Percentiles rank a stretch among this genome's conserved stretches.
These are phyloP conservation scores for Isotomurus palustris DNA, from an alignment of 2,888 invertebrate species.

Conservation along the genomic window DNA sequence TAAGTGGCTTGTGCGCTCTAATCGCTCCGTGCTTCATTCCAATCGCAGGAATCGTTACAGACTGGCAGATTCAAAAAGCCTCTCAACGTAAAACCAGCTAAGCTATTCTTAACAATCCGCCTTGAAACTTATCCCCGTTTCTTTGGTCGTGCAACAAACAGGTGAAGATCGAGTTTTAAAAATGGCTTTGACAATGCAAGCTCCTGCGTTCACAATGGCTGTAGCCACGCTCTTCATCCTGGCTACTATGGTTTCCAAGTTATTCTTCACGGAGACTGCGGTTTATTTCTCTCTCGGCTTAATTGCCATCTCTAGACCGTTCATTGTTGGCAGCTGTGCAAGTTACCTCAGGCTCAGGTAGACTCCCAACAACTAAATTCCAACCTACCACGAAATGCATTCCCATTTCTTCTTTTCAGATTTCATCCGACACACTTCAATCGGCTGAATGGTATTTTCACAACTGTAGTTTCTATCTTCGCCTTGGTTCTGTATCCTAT, in stretches of 20 bases:
- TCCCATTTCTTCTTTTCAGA: too few species aligned
- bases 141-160: too few species aligned
- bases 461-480: conserved; percentile 46
- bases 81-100: conserved; percentile 28
- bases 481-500: conserved; percentile 48
- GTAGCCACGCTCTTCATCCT: conserved; percentile 25
- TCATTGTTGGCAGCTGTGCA: conserved; percentile 47
- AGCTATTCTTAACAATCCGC: too few species aligned
- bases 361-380: too few species aligned
- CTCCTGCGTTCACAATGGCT: conserved; percentile 36
- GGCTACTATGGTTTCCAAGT: conserved; percentile 34
- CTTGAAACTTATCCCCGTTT: too few species aligned
- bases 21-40: conserved; percentile 43
- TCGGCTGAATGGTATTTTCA: conserved; percentile 48
- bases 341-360: conserved; percentile 48
- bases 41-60: conserved; percentile 37
- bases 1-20: conserved; percentile 36
- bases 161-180: conserved; percentile 14
- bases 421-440: conserved; percentile 48
- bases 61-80: conserved; percentile 31
- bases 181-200: conserved; percentile 36
- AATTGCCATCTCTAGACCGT: conserved; percentile 47
- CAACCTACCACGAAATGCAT: not conserved
- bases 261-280: conserved; percentile 37
- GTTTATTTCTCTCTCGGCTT: conserved; percentile 47